These are phyloP conservation scores for Myiothlypis coronata DNA, from an alignment of 2,797 vertebrate species.

Conservation along the genomic window DNA sequence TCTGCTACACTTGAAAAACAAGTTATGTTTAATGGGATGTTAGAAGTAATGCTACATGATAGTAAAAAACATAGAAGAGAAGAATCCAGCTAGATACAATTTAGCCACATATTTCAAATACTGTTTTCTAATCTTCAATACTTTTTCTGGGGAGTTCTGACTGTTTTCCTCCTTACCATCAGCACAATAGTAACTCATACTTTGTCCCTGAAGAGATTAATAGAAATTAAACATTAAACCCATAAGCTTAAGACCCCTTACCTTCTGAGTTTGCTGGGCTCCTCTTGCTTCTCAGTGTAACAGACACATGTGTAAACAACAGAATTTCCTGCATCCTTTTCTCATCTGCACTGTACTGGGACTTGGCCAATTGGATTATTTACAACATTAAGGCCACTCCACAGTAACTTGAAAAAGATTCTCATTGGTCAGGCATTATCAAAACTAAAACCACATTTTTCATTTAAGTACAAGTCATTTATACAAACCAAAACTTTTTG, in stretches of 20 bases:
- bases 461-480: not conserved
- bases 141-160: not conserved
- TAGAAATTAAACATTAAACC: slow-evolving; percentile 51
- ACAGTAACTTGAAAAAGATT: slow-evolving; percentile 52
- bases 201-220: slow-evolving; percentile 6
- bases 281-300: slow-evolving; percentile 47
- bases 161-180: not conserved
- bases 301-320: slow-evolving; percentile 73
- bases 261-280: slow-evolving; percentile 55
- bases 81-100: not conserved
- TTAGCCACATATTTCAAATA: not conserved
- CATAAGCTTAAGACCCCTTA: slow-evolving; percentile 60
- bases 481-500: slow-evolving; percentile 17
- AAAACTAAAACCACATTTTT: slow-evolving; percentile 61
- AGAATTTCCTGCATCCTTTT: slow-evolving; percentile 75
- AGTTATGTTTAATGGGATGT: not conserved
- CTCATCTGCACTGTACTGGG: slow-evolving; percentile 67
- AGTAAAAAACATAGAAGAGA: not conserved
- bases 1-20: not conserved
- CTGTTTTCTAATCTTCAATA: not conserved
- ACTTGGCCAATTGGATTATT: slow-evolving; percentile 70
- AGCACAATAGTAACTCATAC: not conserved
- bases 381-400: slow-evolving; percentile 66
- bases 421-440: slow-evolving; percentile 70
- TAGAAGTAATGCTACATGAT: not conserved